Percentiles rank a stretch among this genome's conserved stretches.
Conservation (phyloP, 2,797 vertebrate species). For the Lerista edwardsae region DNA sequence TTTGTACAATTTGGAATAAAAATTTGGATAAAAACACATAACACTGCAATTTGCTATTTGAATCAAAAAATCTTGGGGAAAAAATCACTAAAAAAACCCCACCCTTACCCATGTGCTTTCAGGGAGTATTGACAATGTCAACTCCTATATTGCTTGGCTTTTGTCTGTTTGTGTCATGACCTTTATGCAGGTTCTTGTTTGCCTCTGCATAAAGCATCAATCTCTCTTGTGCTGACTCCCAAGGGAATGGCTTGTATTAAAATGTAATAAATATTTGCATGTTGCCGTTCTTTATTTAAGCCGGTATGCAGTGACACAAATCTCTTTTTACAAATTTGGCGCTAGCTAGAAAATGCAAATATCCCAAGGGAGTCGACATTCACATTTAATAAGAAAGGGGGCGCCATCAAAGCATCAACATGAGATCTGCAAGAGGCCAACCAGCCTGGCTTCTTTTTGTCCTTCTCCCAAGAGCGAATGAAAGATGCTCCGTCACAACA, state of each 20-base stretch:
- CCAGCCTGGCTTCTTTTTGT: constrained; percentile 38
- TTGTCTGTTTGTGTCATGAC: neutral
- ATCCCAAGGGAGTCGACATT: constrained; percentile 27
- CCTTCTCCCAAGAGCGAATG: constrained; percentile 48
- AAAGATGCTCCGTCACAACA: constrained; percentile 45
- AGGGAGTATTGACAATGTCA: neutral
- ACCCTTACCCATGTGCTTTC: neutral
- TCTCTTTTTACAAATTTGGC: constrained; percentile 22
- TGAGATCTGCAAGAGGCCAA: constrained; percentile 45
- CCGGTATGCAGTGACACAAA: neutral
- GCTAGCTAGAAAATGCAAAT: constrained; percentile 9
- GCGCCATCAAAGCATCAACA: constrained; percentile 38
- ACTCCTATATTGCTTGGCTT: neutral
- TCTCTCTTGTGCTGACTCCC: constrained; percentile 5
- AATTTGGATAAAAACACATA: too few relatives aligned
- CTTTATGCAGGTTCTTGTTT: constrained; percentile 7
- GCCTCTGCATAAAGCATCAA: constrained; percentile 3
- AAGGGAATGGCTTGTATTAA: constrained; percentile 12
- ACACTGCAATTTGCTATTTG: too few relatives aligned
- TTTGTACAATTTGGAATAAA: too few relatives aligned
- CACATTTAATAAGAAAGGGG: constrained; percentile 14
- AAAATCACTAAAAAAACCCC: too few relatives aligned
- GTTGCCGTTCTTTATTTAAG: constrained; percentile 46
- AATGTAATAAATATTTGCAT: constrained; percentile 54
- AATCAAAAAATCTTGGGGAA: too few relatives aligned